phyloP scores from a whole-genome alignment of 2,888 invertebrate species.

The Watsonalla cultraria region DNA sequence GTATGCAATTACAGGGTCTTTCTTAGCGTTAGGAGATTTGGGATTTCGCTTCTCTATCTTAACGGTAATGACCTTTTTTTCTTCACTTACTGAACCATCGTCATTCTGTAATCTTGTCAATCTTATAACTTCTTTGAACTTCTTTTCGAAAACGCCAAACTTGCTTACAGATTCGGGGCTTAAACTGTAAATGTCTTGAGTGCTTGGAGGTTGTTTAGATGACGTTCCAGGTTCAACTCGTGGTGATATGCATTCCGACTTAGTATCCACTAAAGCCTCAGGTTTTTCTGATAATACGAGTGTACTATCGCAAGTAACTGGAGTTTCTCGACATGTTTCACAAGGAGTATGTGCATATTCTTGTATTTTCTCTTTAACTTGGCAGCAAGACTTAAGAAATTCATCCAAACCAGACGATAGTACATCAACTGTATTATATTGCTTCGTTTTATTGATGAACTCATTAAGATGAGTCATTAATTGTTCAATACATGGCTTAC shows the following conservation, averaged over 20 bases:
- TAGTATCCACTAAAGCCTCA: not conserved
- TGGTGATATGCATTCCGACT: not conserved
- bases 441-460: conserved; percentile 18
- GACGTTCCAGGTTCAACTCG: not conserved
- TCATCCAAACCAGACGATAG: conserved; percentile 18
- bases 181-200: conserved; percentile 7
- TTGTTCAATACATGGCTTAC: conserved; percentile 13
- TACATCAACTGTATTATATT: conserved; percentile 13
- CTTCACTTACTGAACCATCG: conserved; percentile 37
- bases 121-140: conserved; percentile 38
- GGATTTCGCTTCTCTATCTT: conserved; percentile 32
- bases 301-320: not conserved
- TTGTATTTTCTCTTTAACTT: conserved; percentile 22
- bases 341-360: conserved; percentile 15
- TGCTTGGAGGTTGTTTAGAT: not conserved
- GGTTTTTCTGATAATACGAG: not conserved
- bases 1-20: not conserved
- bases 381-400: conserved; percentile 21
- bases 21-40: conserved; percentile 2
- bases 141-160: conserved; percentile 28
- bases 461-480: conserved; percentile 23
- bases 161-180: conserved; percentile 6
- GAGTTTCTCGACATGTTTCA: conserved; percentile 9
- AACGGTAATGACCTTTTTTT: conserved; percentile 38
- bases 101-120: conserved; percentile 29